Base-by-base conservation (phyloP, 1,140 invertebrate genomes). In the Pectinophora gossypiella region DNA sequence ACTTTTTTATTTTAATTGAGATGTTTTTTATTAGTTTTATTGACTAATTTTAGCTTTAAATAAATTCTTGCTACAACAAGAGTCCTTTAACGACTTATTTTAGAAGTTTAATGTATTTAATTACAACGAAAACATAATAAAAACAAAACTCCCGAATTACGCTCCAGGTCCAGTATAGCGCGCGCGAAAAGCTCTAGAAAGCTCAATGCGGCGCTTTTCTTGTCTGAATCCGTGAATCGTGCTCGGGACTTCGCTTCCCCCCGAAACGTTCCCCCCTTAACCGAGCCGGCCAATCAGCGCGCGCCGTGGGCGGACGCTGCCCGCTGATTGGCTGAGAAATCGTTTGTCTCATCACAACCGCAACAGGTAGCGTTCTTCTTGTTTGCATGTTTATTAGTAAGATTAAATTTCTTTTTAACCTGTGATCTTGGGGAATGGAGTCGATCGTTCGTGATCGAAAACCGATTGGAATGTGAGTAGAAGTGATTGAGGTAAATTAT, bases 381-480 rank as follows among this genome's bases (percentile, higher is more conserved):
- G 78, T 87, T 84, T 84, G 76, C 78, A 76, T 84, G 81, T 84
- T 85, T 85, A 87, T 87, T 87, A 87, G 81, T 60, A 59, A 72
- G 80, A 85, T 87, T 87, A 82, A 85, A 80, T 84, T 79, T 73
- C 63, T 82, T 85, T 84, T 85, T 73, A n/a, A n/a, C n/a, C n/a
- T n/a, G n/a, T n/a, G n/a, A n/a, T n/a, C n/a, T n/a, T n/a, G n/a
- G n/a, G n/a, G n/a, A n/a, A n/a, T n/a, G n/a, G n/a, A n/a, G n/a
- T n/a, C n/a, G n/a, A n/a, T n/a, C n/a, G n/a, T n/a, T n/a, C n/a
- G n/a, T n/a, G n/a, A n/a, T n/a, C n/a, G n/a, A n/a, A n/a, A n/a
- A n/a, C n/a, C n/a, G n/a, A n/a, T n/a, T n/a, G n/a, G n/a, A n/a
- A n/a, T n/a, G n/a, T n/a, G n/a, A n/a, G n/a, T n/a, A n/a, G n/a